phyloP scores from a whole-genome alignment of 2,888 invertebrate species.

The Ditylenchus weischeri region DNA sequence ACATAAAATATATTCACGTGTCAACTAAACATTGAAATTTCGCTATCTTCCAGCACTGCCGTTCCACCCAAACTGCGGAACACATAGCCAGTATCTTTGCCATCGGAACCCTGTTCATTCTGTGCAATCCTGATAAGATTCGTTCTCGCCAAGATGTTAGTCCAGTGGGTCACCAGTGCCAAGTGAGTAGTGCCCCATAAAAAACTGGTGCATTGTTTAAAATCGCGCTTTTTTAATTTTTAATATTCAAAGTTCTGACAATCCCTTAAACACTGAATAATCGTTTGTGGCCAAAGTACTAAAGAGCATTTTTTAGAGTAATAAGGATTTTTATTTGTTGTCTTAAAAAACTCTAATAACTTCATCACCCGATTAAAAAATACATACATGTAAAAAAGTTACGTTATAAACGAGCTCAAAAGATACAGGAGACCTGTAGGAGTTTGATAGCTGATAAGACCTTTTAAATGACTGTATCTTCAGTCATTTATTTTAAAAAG shows the following conservation, averaged over 20 bases:
- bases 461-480: no score
- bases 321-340: no score
- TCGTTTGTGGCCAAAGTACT: no score
- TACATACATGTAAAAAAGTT: no score
- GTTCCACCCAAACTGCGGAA: conserved; percentile 60
- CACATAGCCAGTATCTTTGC: conserved; percentile 62
- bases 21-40: not conserved
- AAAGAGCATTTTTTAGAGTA: no score
- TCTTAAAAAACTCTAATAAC: no score
- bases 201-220: not conserved
- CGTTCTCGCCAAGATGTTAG: conserved; percentile 47
- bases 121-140: conserved; percentile 62
- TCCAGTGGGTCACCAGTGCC: conserved; percentile 55
- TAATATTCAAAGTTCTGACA: not conserved
- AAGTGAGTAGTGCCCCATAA: not conserved
- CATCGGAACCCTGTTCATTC: conserved; percentile 62
- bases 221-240: not conserved
- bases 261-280: no score
- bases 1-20: not conserved
- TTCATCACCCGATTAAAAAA: no score
- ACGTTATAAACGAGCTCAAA: no score
- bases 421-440: no score
- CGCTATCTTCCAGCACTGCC: conserved; percentile 40
- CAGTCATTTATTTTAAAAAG: no score
- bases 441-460: no score